phyloP scores from a whole-genome alignment of 2,888 invertebrate genomes.

The Disparrhopalites patrizii region DNA sequence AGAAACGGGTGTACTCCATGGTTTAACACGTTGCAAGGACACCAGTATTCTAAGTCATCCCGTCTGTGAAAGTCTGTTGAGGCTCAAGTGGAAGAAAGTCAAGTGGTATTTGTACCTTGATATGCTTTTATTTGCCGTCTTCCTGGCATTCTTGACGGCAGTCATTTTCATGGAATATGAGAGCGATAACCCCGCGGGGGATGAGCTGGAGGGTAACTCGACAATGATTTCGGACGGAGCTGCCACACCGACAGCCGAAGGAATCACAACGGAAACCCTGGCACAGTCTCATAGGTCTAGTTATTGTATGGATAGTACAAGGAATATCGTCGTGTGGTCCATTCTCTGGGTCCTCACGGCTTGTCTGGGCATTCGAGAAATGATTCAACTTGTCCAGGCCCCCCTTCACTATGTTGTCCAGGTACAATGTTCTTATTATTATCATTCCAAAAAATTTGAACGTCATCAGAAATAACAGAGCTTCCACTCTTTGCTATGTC shows the following conservation, averaged over 20 bases:
- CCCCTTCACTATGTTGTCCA: conserved; percentile 48
- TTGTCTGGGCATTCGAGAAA: conserved; percentile 46
- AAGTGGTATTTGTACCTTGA: conserved; percentile 49
- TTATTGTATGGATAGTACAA: conserved; percentile 47
- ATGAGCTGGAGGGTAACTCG: conserved; percentile 29
- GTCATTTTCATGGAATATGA: conserved; percentile 49
- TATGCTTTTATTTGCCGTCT: conserved; percentile 48
- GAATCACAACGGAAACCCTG: conserved; percentile 10
- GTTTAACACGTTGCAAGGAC: conserved; percentile 46
- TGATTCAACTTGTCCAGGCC: conserved; percentile 47
- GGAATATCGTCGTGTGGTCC: conserved; percentile 46
- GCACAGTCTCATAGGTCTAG: conserved; percentile 21
- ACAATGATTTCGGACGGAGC: conserved; percentile 12
- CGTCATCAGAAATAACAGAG: no score
- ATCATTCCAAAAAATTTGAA: no score
- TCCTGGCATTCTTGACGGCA: conserved; percentile 48
- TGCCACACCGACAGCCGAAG: background rate
- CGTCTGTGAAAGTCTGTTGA: conserved; percentile 48
- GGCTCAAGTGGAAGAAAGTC: conserved; percentile 49
- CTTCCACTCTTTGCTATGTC: no score
- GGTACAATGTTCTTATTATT: conserved; percentile 29
- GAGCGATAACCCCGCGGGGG: conserved; percentile 37
- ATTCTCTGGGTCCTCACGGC: conserved; percentile 48
- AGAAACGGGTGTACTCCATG: conserved; percentile 48
- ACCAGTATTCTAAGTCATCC: conserved; percentile 48